Percentiles rank a stretch among this genome's conserved stretches.
Evolutionary conservation across 2,888 invertebrate genomes (phyloP).

Genomic region (Dicranocentrus wangi): DNA sequence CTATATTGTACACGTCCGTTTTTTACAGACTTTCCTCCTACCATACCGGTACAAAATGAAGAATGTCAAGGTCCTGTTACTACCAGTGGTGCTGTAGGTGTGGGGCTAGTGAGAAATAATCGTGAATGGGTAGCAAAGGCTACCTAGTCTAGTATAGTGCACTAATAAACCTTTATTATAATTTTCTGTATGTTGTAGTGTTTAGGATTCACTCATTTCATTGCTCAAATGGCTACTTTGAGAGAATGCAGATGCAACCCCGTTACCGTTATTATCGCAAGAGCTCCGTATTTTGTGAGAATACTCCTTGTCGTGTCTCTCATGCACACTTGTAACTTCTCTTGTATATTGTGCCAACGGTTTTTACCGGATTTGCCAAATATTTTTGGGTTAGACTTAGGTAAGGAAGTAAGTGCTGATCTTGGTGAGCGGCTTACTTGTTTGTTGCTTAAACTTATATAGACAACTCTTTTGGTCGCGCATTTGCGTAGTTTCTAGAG

Average conservation of each 20-base stretch:
- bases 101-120: background rate
- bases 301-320: slow-evolving; percentile 8
- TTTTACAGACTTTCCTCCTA: slow-evolving; percentile 2
- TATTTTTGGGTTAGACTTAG: slow-evolving; percentile 45
- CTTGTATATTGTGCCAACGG: slow-evolving; percentile 34
- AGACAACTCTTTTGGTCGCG: no score
- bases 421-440: no score
- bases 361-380: slow-evolving; percentile 46
- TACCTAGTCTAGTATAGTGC: background rate
- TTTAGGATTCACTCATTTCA: background rate
- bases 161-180: background rate
- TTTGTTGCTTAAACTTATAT: no score
- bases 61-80: slow-evolving; percentile 39
- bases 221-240: slow-evolving; percentile 43
- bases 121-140: background rate
- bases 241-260: slow-evolving; percentile 20
- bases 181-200: background rate
- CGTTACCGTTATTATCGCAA: slow-evolving; percentile 31
- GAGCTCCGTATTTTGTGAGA: background rate
- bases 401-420: slow-evolving; percentile 30
- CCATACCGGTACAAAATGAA: slow-evolving; percentile 8
- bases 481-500: slow-evolving; percentile 49
- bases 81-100: background rate
- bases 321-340: slow-evolving; percentile 37
- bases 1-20: background rate